Evolutionary conservation across 2,113 vertebrate genomes (phyloP).

Genomic region (Psammodynastes pulverulentus): DNA sequence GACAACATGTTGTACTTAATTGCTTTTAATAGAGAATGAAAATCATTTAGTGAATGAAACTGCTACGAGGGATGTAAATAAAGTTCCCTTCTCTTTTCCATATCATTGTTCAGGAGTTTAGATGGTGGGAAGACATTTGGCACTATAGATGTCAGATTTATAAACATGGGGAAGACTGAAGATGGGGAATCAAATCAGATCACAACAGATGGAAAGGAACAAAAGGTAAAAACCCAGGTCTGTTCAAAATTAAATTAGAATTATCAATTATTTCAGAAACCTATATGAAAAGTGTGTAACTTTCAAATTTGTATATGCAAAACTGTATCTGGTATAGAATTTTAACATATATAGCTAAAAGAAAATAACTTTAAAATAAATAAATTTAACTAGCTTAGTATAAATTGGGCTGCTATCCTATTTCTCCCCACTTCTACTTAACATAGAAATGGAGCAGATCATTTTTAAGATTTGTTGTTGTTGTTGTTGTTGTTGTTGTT

Average conservation of each 20-base stretch:
- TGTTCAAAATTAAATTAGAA: constrained; percentile 49
- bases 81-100: not conserved
- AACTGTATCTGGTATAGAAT: not conserved
- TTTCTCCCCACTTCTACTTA: not conserved
- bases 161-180: constrained; percentile 95
- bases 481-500: not conserved
- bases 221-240: constrained; percentile 73
- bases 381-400: not conserved
- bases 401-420: not conserved
- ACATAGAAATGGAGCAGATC: not conserved
- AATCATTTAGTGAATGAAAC: not conserved
- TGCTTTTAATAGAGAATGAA: constrained; percentile 1
- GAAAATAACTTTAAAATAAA: not conserved
- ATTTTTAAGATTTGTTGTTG: not conserved
- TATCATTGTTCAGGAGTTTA: constrained; percentile 75
- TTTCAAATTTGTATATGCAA: not conserved
- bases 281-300: not conserved
- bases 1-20: not conserved
- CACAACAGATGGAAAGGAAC: constrained; percentile 76
- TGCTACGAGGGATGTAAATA: not conserved
- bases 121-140: constrained; percentile 90
- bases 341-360: not conserved
- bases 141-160: constrained; percentile 85
- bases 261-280: constrained; percentile 45
- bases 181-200: constrained; percentile 84